These are phyloP conservation scores for Glossophaga mutica DNA, from an alignment of 2,797 vertebrate genomes.

Conservation along the genomic window DNA sequence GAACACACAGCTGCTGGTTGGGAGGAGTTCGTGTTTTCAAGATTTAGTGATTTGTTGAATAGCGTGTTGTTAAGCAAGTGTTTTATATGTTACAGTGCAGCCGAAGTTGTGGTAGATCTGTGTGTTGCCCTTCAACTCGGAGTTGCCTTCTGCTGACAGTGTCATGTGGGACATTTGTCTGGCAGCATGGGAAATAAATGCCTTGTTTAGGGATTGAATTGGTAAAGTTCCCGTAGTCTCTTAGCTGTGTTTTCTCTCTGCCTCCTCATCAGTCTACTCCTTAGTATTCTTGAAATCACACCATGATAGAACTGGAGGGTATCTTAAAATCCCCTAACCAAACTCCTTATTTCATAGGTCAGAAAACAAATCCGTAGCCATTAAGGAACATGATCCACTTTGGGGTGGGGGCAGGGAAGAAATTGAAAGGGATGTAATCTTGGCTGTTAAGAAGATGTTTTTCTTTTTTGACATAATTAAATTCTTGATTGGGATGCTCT, in stretches of 20 bases:
- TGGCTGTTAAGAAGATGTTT: neutral
- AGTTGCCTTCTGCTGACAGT: neutral
- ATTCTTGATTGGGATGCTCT: conserved; percentile 72
- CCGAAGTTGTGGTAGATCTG: neutral
- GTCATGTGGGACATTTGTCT: neutral
- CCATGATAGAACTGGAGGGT: neutral
- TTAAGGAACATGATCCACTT: conserved; percentile 2
- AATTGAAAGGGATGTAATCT: neutral
- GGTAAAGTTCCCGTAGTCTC: neutral
- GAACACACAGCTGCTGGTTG: neutral
- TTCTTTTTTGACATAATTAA: conserved; percentile 66
- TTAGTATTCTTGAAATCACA: conserved; percentile 10
- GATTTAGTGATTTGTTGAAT: neutral
- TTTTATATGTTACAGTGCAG: neutral
- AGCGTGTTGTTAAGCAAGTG: neutral
- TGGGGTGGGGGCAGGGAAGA: neutral
- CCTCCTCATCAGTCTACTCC: neutral
- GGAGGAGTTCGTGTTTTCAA: neutral
- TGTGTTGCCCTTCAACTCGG: neutral
- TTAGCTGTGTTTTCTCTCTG: neutral
- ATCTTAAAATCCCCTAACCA: neutral
- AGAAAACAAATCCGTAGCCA: neutral
- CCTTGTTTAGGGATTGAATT: neutral
- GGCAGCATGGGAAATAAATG: neutral
- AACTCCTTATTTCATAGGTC: neutral